phyloP scores from a whole-genome alignment of 2,888 invertebrate genomes.

The Keiferia lycopersicella region DNA sequence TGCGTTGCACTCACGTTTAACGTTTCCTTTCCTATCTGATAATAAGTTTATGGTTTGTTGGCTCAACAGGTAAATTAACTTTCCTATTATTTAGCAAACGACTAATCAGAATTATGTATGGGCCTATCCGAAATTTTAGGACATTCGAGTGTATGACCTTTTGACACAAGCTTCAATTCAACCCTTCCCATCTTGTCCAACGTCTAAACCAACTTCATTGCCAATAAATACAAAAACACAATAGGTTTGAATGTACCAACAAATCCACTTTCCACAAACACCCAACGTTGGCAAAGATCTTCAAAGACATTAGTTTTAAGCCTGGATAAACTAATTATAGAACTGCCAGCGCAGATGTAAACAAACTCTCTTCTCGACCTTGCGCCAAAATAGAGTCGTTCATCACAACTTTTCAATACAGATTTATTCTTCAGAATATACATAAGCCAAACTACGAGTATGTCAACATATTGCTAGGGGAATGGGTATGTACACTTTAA shows the following conservation, averaged over 20 bases:
- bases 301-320: constrained; percentile 2
- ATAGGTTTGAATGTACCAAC: too few relatives aligned
- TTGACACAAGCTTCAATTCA: too few relatives aligned
- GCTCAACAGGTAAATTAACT: background rate
- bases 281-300: constrained; percentile 1
- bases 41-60: background rate
- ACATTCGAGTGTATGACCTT: too few relatives aligned
- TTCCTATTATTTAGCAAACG: background rate
- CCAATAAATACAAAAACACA: too few relatives aligned
- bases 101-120: too few relatives aligned
- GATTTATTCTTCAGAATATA: too few relatives aligned
- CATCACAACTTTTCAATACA: constrained; percentile 8
- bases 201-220: too few relatives aligned
- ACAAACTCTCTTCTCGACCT: constrained; percentile 19
- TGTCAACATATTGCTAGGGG: constrained; percentile 2
- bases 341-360: constrained; percentile 11
- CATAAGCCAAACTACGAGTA: background rate
- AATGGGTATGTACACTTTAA: too few relatives aligned
- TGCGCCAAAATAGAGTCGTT: constrained; percentile 17
- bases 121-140: too few relatives aligned
- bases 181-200: too few relatives aligned
- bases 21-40: background rate
- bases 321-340: constrained; percentile 6
- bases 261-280: constrained; percentile 1
- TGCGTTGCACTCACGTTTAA: constrained; percentile 11